Percentiles rank a stretch among this genome's conserved stretches.
These are phyloP conservation scores for Torymus aiolomorphi DNA, from an alignment of 2,888 invertebrate genomes.

Conservation along the genomic window DNA sequence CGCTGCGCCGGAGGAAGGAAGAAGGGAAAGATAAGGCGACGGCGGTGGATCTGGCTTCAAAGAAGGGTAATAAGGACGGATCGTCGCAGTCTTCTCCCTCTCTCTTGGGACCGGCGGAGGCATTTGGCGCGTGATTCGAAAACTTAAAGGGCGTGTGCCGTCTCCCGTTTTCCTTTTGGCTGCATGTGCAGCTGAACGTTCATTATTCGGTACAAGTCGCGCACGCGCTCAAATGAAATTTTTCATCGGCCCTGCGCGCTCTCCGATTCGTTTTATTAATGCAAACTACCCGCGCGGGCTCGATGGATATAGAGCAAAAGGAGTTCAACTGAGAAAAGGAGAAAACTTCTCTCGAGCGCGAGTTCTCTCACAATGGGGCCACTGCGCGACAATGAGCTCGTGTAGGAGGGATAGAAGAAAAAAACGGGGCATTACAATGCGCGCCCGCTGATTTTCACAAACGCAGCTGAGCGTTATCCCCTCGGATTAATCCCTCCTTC, in stretches of 20 bases:
- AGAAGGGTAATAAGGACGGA: constrained; percentile 45
- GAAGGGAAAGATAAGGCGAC: not conserved
- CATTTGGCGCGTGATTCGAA: constrained; percentile 49
- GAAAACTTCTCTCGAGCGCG: too few relatives aligned
- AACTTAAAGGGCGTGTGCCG: constrained; percentile 2
- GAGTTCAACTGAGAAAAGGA: too few relatives aligned
- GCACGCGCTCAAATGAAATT: constrained; percentile 38
- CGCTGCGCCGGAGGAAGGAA: not conserved
- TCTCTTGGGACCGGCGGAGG: not conserved
- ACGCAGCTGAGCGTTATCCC: too few relatives aligned
- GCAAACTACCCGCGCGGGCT: too few relatives aligned
- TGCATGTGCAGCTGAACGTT: constrained; percentile 41
- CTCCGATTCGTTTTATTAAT: constrained; percentile 52
- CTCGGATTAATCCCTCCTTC: too few relatives aligned
- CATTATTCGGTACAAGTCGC: constrained; percentile 40
- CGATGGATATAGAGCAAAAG: too few relatives aligned
- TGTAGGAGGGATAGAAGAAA: too few relatives aligned
- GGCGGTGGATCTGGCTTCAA: not conserved
- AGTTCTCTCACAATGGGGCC: too few relatives aligned
- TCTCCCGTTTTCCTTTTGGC: not conserved
- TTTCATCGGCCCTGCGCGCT: not conserved
- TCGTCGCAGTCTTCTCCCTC: constrained; percentile 2
- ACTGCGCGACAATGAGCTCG: too few relatives aligned
- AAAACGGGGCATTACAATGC: too few relatives aligned
- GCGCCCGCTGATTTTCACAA: too few relatives aligned